Conservation (phyloP, 2,888 invertebrate species). For the Conops quadrifasciatus region DNA sequence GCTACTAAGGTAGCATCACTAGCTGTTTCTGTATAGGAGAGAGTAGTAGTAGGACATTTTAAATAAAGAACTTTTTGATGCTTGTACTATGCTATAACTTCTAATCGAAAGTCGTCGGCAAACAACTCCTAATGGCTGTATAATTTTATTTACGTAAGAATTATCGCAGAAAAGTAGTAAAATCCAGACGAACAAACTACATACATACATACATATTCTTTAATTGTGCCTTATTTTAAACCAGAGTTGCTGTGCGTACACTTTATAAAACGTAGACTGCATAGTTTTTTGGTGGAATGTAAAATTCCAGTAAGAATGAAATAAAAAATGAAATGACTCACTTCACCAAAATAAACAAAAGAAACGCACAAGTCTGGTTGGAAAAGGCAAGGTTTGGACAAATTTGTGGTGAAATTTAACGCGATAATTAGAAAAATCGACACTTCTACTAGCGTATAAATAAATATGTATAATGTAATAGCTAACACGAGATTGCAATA, state of each 20-base stretch:
- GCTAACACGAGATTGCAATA: not conserved
- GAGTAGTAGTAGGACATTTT: too few species aligned
- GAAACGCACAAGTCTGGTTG: not conserved
- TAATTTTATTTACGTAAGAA: too few species aligned
- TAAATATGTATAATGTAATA: not conserved
- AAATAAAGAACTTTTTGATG: too few species aligned
- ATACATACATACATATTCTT: not conserved
- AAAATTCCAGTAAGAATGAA: not conserved
- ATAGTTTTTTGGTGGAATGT: not conserved
- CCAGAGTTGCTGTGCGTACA: too few species aligned
- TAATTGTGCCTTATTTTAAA: too few species aligned
- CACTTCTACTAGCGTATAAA: not conserved
- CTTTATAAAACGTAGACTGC: not conserved
- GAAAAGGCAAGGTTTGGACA: not conserved
- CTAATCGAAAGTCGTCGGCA: too few species aligned
- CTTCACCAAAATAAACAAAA: conserved; percentile 12
- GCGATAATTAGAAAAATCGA: not conserved
- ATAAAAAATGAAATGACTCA: conserved; percentile 20
- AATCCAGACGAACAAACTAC: not conserved
- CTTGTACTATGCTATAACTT: too few species aligned
- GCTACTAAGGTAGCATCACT: too few species aligned
- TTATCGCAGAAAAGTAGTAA: too few species aligned
- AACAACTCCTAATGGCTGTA: too few species aligned
- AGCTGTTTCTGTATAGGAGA: too few species aligned
- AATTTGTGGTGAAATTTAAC: not conserved